Evolutionary conservation across 23 tunicate species (phyloP).

Genomic region (Pegea sp.): DNA sequence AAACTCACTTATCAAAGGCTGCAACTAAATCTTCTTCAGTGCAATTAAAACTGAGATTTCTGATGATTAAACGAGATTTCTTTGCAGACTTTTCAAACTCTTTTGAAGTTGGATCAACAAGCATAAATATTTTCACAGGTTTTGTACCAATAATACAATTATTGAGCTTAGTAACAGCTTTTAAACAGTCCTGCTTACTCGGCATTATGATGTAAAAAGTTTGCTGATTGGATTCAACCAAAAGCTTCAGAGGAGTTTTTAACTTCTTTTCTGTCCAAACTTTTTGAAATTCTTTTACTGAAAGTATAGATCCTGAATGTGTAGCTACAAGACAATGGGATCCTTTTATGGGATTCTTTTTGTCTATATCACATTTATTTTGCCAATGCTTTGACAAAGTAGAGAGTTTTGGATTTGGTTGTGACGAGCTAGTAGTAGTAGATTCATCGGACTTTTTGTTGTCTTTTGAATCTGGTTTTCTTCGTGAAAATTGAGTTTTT

Average conservation of each 20-base stretch:
- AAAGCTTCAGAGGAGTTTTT: constrained; percentile 12
- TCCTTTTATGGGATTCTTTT: too few species aligned
- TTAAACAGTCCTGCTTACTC: constrained; percentile 47
- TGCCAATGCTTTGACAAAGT: constrained; percentile 3
- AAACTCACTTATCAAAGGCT: constrained; percentile 40
- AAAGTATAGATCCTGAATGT: not conserved
- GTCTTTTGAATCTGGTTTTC: constrained; percentile 14
- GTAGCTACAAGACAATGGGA: not conserved
- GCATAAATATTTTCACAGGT: constrained; percentile 13
- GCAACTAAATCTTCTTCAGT: constrained; percentile 39
- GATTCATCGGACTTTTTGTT: too few species aligned
- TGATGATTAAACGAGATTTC: constrained; percentile 47
- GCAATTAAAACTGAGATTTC: constrained; percentile 64
- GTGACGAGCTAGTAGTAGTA: too few species aligned
- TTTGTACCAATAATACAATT: constrained; percentile 12
- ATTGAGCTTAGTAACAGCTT: constrained; percentile 23
- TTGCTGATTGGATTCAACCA: constrained; percentile 3
- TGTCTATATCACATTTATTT: not conserved
- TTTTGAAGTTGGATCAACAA: constrained; percentile 25
- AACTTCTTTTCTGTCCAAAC: constrained; percentile 25
- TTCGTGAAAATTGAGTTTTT: constrained; percentile 26
- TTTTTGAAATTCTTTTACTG: constrained; percentile 4
- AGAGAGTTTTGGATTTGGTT: too few species aligned
- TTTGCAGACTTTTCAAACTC: constrained; percentile 31
- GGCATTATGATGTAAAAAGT: constrained; percentile 3